phyloP scores from a whole-genome alignment of 2,797 vertebrate genomes.

The Molossus alvarezi region DNA sequence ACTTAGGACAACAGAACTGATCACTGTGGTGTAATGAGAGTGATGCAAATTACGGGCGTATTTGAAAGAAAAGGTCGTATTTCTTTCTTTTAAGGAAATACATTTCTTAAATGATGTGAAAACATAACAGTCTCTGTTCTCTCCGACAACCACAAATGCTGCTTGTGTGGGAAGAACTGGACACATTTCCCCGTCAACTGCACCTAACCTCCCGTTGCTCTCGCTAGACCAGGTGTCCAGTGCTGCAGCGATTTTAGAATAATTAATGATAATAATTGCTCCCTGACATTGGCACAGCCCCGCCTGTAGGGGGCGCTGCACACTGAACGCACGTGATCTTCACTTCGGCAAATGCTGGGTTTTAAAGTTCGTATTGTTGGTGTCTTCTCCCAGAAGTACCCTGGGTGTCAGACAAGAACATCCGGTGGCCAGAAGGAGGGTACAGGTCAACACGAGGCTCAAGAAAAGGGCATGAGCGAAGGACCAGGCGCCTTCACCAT shows the following conservation, averaged over 20 bases:
- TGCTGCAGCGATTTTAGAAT: not conserved
- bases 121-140: not conserved
- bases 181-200: not conserved
- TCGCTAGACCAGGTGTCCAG: rapidly evolving
- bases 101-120: not conserved
- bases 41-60: not conserved
- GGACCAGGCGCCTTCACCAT: rapidly evolving
- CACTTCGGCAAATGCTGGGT: not conserved
- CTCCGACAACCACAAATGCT: rapidly evolving
- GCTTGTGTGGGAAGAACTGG: not conserved
- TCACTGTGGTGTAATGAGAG: not conserved
- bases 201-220: rapidly evolving
- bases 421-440: not conserved
- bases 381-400: not conserved
- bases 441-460: too few relatives aligned
- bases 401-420: not conserved
- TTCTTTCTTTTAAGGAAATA: conserved; percentile 34
- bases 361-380: not conserved
- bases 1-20: conserved; percentile 20
- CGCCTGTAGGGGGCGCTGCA: too few relatives aligned
- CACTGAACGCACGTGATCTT: not conserved
- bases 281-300: not conserved
- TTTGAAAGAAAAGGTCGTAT: conserved; percentile 59
- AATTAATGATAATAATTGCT: rapidly evolving
- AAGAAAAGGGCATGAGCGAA: rapidly evolving